Base-by-base conservation (phyloP, 1,140 invertebrate genomes). In the Periplaneta americana region DNA sequence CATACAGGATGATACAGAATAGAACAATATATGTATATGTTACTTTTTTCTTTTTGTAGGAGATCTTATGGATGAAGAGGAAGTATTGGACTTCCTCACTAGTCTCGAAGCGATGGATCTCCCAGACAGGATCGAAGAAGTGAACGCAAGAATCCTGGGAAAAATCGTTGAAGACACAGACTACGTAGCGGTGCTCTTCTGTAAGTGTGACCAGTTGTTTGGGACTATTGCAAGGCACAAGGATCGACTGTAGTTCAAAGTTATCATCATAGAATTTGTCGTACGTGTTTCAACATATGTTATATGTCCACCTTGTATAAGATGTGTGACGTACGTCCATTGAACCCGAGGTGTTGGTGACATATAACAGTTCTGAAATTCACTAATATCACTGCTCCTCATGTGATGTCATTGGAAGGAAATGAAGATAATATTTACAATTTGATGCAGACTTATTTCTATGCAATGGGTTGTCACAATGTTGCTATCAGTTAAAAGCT, bases 41-140 rank as follows among this genome's bases (percentile, higher is more conserved):
- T n/a, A n/a, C 18, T 31, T 34, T 13, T 1, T 66, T 80, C 33
- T n/a, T 66, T 79, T 87, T 86, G n/a, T 83, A 95, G 96, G 96
- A 90, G 97, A 98, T 91, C 90, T 98, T 87, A 97, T 97, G 95
- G 96, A 98, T 88, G 96, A 98, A 89, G 96, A 96, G 89, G 95
- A 93, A 87, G 96, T 98, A 81, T 89, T 98, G 84, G 96, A 98
- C 89, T 98, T 98, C 89, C 89, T 98, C 79, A 98, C 96, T 79
- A 97, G 96, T 87, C 91, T 98, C 84, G 96, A 98, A 90, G 95
- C 96, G 83, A 97, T 98, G 96, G 96, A 98, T 87, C 88, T 96
- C 85, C 96, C 97, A n/a, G 96, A 98, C 88, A 92, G 96, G 88
- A 98, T 98, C 86, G 97, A 98, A 91, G 97, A 98, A 91, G 97